Base-by-base conservation (phyloP, 1,140 invertebrate genomes). In the Eulimnadia texana region DNA sequence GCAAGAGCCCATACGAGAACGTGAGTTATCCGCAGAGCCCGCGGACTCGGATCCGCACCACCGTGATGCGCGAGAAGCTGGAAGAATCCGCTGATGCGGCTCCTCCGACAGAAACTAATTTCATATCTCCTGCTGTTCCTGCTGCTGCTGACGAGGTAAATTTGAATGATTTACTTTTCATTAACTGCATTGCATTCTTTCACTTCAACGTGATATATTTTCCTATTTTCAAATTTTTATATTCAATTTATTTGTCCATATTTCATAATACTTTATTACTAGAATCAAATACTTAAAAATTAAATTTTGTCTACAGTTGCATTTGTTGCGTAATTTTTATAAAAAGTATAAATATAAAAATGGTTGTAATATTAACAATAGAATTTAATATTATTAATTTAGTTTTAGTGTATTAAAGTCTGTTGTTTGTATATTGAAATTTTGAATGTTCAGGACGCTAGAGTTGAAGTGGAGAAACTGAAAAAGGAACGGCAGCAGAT, bases 11-110 rank as follows among this genome's bases (percentile, higher is more conserved):
- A 0, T 66, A 67, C 50, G 65, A 66, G 49, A 67, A 66, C 55
- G 61, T 68, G 52, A 63, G 62, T n/a, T 66, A 68, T 54, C 69
- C 72, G 9, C 70, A 70, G 47, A 74, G 74, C 66, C 81, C 82
- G 1, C 73, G 83, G 63, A 82, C 81, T 22, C 73, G 80, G 68
- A 84, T 84, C 47, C 82, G 80, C 67, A 83, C 82, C 1, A 74
- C 73, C 55, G 67, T 71, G 19, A 63, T 64, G 2, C 61, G 66
- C 22, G 68, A 70, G 58, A 66, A 67, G 53, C 33, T 6, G 6
- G 64, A 64, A 58, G 69, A 69, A 25, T 63, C 54, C 20, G 22
- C 55, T 33, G 55, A 27, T 29, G 55, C 33, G 11, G 55, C 55
- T 2, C 27, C 55, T 3, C 20, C 22, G 55, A 27, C 33, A 57